Conservation (phyloP, 2,113 vertebrate species). For the Zosterops borbonicus region DNA sequence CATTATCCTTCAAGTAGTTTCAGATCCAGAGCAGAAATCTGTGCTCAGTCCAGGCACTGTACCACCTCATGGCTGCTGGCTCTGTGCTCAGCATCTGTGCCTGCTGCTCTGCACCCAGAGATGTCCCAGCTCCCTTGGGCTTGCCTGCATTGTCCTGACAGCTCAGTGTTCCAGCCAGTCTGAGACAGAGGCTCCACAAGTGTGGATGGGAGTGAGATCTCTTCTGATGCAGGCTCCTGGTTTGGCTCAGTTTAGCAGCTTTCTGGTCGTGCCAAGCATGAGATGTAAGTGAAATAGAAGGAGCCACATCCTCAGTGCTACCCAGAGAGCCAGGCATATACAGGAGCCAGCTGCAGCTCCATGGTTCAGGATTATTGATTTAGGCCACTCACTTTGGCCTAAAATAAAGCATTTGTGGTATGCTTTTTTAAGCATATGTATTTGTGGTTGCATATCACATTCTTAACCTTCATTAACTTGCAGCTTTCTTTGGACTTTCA, state of each 20-base stretch:
- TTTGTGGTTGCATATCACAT: neutral
- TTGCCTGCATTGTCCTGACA: neutral
- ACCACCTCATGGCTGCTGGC: neutral
- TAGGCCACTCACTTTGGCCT: neutral
- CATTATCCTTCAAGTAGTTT: neutral
- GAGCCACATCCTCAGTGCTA: neutral
- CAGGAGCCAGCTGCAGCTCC: neutral
- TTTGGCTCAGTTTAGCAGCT: neutral
- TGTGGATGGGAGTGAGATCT: neutral
- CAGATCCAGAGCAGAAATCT: neutral
- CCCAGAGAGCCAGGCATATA: neutral
- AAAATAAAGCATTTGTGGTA: neutral
- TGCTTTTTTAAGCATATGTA: neutral
- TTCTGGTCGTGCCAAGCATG: neutral
- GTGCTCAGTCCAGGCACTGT: neutral
- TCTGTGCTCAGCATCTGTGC: neutral
- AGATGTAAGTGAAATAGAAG: neutral
- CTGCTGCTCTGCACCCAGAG: neutral
- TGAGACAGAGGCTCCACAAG: neutral
- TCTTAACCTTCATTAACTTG: constrained; percentile 5
- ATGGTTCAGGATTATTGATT: neutral
- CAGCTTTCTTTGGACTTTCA: neutral
- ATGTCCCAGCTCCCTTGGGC: neutral
- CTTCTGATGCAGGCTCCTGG: neutral
- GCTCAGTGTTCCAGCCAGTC: neutral